Evolutionary conservation across 2,888 invertebrate species (phyloP), one percentile per base, ranked within the genome.

Genomic region (Cotesia congregata): DNA sequence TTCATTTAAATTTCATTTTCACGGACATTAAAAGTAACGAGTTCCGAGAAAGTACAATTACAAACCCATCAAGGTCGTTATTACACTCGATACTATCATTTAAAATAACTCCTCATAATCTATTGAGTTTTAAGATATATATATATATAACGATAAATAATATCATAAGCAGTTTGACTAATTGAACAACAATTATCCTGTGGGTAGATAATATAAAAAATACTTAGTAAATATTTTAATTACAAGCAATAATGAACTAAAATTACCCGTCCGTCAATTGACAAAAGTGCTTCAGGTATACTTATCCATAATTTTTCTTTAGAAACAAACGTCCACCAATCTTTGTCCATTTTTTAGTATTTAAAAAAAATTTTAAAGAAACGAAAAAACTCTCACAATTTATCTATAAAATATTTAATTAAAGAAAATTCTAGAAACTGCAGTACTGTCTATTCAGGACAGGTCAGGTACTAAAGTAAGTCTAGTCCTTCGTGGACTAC

Each of bases 231-330:
- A 60, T n/a, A n/a, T 60, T n/a, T 60, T 60, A n/a, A n/a, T 60
- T n/a, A 41, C 4, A 9, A 39, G 12, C 20, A 15, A 41, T 72
- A 1, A n/a, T 0, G 3, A 30, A 30, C 30, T 30, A 74, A 67
- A 90, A 90, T 81, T 90, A 93, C 93, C 92, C 92, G 87, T 82
- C 93, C 93, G 83, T 93, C 93, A 74, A 90, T 82, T 64, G 93
- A 91, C 2, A 92, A 91, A 79, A 93, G 89, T 83, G 92, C 91
- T 79, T 93, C 93, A 0, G 93, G 92, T 60, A 93, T 87, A 70
- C 81, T 82, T 12, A 85, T 81, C 72, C 86, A 81, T 5, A 80
- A 82, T 67, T 85, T 80, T 73, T 82, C 82, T 74, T 84, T 83
- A 39, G 85, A 86, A 61, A 85, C 83, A 39, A 89, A 83, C 67